These are phyloP conservation scores for Phrynocephalus guinanensis DNA, from an alignment of 2,797 vertebrate genomes.

Conservation along the genomic window DNA sequence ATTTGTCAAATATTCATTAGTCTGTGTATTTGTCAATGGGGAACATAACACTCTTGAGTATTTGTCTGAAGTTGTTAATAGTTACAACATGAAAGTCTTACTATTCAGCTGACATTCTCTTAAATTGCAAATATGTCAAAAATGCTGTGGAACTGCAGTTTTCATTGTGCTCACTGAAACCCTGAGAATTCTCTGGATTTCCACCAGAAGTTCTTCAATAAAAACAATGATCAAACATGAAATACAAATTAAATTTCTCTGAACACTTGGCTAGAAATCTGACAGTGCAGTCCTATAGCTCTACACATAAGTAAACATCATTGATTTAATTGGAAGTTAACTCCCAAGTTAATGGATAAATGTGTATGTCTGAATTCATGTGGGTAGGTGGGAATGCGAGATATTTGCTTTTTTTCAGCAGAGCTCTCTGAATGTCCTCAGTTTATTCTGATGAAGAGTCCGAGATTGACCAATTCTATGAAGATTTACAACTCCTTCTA, in stretches of 20 bases:
- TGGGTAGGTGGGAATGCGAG: background rate
- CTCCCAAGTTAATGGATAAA: background rate
- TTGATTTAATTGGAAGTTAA: background rate
- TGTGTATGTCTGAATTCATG: background rate
- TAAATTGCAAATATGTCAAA: background rate
- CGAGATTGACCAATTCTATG: too few relatives aligned
- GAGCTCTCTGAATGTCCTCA: too few relatives aligned
- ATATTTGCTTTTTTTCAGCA: too few relatives aligned
- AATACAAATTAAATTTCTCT: background rate
- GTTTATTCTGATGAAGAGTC: too few relatives aligned
- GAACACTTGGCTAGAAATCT: background rate
- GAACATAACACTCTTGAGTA: background rate
- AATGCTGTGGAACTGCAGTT: background rate
- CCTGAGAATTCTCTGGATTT: background rate
- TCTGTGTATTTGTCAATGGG: background rate
- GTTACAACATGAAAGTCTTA: background rate
- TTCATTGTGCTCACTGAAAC: background rate
- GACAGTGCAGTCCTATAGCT: background rate
- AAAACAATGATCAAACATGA: background rate
- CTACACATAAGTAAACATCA: background rate
- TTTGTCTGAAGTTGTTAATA: background rate
- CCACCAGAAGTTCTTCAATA: background rate
- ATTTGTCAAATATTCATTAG: background rate
- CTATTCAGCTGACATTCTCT: background rate
- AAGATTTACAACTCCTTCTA: too few relatives aligned